These are phyloP conservation scores for Neodiprion fabricii DNA, from an alignment of 1,140 invertebrate species.

Conservation along the genomic window DNA sequence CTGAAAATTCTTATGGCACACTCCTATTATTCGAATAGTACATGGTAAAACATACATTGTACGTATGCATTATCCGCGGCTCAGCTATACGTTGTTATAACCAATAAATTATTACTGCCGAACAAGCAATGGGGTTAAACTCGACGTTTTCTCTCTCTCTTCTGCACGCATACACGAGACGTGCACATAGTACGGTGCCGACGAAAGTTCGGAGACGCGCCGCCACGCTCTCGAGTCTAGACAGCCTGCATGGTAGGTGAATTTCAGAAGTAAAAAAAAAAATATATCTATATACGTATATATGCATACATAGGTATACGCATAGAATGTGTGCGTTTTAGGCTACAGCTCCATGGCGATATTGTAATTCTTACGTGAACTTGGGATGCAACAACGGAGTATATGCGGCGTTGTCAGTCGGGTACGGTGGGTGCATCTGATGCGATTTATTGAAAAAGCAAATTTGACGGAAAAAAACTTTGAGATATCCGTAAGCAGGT, in stretches of 20 bases:
- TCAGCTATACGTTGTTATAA: background rate
- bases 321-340: too few species aligned
- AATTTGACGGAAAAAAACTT: background rate
- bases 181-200: background rate
- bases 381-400: too few species aligned
- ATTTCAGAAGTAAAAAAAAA: background rate
- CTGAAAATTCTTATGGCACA: constrained; percentile 23
- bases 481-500: background rate
- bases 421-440: background rate
- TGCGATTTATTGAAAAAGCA: background rate
- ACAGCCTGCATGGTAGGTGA: too few species aligned
- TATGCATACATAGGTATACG: too few species aligned
- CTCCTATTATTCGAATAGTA: too few species aligned
- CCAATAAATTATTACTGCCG: background rate
- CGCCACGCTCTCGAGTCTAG: background rate
- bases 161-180: background rate
- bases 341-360: too few species aligned
- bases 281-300: background rate
- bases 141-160: background rate
- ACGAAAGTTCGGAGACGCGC: constrained; percentile 6
- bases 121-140: too few species aligned
- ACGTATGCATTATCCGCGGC: background rate
- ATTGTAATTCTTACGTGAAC: background rate
- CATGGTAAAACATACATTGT: too few species aligned
- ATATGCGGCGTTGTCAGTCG: background rate